Conservation (phyloP, 2,113 vertebrate genomes). For the Actenoides hombroni region DNA sequence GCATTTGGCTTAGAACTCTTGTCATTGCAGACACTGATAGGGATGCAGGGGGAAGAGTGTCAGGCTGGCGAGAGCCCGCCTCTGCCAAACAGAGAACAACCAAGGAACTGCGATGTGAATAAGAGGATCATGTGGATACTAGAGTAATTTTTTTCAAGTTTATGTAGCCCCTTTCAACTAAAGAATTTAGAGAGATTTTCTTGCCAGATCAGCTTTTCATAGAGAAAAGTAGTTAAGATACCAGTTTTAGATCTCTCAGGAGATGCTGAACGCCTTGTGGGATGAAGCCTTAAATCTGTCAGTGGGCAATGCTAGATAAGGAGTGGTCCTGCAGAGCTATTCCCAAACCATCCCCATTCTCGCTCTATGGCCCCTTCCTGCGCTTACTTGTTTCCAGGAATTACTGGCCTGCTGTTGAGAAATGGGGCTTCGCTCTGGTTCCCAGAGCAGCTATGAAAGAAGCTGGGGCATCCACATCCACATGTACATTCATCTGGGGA, state of each 20-base stretch:
- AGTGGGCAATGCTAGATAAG: not conserved
- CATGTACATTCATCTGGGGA: not conserved
- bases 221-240: not conserved
- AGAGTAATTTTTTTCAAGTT: not conserved
- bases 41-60: not conserved
- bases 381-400: not conserved
- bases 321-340: constrained; percentile 6
- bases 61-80: fast-evolving
- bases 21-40: not conserved
- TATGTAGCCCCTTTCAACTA: not conserved
- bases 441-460: not conserved
- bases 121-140: not conserved
- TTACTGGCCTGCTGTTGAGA: constrained; percentile 38
- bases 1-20: not conserved
- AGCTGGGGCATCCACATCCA: not conserved
- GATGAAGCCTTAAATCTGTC: not conserved
- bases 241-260: not conserved
- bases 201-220: not conserved
- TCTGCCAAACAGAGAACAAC: not conserved
- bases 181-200: not conserved
- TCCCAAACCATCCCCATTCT: constrained; percentile 22
- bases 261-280: not conserved
- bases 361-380: not conserved
- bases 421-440: not conserved
- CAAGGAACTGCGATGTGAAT: not conserved